Conservation (phyloP, 92 coral and sea anemone genomes). For the Desmophyllum pertusum region DNA sequence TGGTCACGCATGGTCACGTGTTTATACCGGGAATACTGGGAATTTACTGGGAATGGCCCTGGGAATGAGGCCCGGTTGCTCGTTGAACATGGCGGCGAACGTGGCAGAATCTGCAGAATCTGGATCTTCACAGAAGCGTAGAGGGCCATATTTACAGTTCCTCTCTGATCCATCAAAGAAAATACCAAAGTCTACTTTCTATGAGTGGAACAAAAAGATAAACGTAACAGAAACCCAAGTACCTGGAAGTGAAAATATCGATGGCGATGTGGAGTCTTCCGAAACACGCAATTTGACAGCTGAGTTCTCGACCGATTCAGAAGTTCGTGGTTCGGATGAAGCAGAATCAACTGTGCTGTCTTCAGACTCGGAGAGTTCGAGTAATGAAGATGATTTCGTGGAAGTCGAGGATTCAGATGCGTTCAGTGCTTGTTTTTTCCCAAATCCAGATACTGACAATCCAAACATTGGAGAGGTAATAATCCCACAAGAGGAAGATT, state of each 20-base stretch:
- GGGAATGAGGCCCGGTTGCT: too few relatives aligned
- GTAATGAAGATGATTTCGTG: neutral
- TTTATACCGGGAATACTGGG: too few relatives aligned
- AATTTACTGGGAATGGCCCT: too few relatives aligned
- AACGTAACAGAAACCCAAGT: neutral
- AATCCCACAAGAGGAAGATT: neutral
- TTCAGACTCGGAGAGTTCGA: neutral
- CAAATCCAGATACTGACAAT: neutral
- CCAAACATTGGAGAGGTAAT: neutral
- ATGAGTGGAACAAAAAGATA: neutral
- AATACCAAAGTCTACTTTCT: neutral
- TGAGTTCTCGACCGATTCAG: neutral
- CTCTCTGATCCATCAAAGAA: neutral
- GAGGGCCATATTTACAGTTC: neutral
- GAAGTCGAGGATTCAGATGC: neutral
- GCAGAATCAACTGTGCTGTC: neutral
- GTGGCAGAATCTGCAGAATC: too few relatives aligned
- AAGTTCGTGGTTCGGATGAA: neutral
- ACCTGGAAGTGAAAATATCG: slow-evolving; percentile 2
- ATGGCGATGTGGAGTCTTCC: neutral
- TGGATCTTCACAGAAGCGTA: neutral
- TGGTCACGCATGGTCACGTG: too few relatives aligned
- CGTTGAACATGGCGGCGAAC: too few relatives aligned
- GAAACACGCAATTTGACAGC: neutral
- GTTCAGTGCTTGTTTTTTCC: neutral